phyloP scores from a whole-genome alignment of 2,113 vertebrate genomes.

The Symphodus melops region DNA sequence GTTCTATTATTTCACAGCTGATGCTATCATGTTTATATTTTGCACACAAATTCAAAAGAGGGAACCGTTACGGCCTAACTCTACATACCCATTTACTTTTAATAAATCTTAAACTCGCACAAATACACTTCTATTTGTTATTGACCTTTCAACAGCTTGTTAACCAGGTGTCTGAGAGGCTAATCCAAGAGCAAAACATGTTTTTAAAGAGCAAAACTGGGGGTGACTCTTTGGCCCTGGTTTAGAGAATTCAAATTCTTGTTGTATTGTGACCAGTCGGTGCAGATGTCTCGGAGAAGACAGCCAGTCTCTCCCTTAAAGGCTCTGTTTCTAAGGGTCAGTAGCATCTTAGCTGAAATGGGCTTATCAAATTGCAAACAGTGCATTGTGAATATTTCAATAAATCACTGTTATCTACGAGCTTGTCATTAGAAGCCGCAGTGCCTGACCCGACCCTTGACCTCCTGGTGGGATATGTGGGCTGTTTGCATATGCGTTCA shows the following conservation, averaged over 20 bases:
- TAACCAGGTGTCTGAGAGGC: background rate
- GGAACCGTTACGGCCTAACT: background rate
- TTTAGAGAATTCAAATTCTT: no score
- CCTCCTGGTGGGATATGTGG: background rate
- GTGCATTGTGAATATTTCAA: constrained; percentile 57
- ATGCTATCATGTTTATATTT: background rate
- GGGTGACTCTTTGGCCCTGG: background rate
- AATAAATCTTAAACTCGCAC: background rate
- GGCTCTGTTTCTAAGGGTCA: constrained; percentile 26
- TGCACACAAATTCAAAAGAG: background rate
- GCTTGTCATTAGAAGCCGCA: constrained; percentile 19
- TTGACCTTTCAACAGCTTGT: background rate
- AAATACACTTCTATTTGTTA: background rate
- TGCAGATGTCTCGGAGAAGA: background rate
- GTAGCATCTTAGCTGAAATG: constrained; percentile 6
- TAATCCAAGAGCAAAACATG: background rate
- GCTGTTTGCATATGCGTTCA: background rate
- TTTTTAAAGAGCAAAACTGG: background rate
- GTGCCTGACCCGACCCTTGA: constrained; percentile 26
- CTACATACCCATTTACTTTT: background rate
- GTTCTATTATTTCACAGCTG: background rate
- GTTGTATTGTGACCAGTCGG: no score
- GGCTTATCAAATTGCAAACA: constrained; percentile 60
- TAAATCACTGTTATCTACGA: constrained; percentile 48
- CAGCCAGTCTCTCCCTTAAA: background rate